A percentile compares a stretch with the other conserved stretches of the same genome.
Evolutionary conservation across 2,797 vertebrate species (phyloP).

Genomic region (Hapalemur alaotrensis): DNA sequence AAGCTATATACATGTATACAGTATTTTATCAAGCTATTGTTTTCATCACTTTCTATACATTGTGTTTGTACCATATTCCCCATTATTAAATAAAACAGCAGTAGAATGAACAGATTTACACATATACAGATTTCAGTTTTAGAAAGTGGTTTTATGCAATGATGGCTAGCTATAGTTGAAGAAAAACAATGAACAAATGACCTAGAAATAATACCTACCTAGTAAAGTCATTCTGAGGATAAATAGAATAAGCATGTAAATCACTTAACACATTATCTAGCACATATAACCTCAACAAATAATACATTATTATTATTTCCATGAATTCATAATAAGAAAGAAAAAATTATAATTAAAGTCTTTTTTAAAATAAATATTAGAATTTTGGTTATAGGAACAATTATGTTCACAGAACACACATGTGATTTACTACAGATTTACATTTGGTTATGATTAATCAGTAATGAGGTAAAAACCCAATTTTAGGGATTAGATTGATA

Average conservation of each 20-base stretch:
- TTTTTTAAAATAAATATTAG: not conserved
- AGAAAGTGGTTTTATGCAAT: not conserved
- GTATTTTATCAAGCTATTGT: slow-evolving; percentile 37
- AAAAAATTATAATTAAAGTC: not conserved
- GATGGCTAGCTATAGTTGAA: not conserved
- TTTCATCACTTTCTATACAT: slow-evolving; percentile 12
- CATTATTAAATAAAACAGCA: slow-evolving; percentile 51
- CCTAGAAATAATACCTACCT: not conserved
- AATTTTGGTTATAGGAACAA: not conserved
- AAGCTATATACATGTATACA: not conserved
- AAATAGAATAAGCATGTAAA: not conserved
- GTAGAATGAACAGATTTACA: slow-evolving; percentile 35
- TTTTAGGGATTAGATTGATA: not conserved
- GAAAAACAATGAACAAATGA: not conserved
- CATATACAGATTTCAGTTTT: slow-evolving; percentile 5
- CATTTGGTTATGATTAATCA: not conserved
- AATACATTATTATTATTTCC: not conserved
- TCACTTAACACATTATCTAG: not conserved
- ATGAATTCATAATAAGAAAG: not conserved
- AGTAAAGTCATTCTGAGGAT: not conserved
- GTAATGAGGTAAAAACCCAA: not conserved
- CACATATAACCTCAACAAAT: not conserved
- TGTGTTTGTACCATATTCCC: not conserved
- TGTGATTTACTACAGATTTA: not conserved
- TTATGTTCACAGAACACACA: not conserved